These are phyloP conservation scores for Sisor rabdophorus DNA, from an alignment of 2,113 vertebrate species.

Conservation along the genomic window DNA sequence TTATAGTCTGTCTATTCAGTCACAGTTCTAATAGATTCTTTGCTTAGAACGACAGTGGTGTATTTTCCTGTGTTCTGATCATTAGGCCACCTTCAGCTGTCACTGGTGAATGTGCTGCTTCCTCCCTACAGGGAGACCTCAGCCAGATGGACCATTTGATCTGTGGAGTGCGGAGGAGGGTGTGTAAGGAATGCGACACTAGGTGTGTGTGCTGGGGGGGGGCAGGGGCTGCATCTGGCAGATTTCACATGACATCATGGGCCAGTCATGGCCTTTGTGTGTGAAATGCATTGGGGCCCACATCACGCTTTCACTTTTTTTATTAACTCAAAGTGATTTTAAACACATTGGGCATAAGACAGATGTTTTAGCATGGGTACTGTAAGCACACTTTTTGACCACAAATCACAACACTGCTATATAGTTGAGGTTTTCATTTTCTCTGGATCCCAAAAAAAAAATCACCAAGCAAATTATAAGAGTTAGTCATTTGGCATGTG, in stretches of 20 bases:
- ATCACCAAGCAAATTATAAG: background rate
- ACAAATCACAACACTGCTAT: constrained; percentile 33
- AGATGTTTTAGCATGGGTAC: background rate
- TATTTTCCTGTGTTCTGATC: constrained; percentile 35
- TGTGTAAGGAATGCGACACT: constrained; percentile 47
- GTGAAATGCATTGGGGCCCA: constrained; percentile 29
- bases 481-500: background rate
- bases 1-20: background rate
- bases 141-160: constrained; percentile 52
- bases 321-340: constrained; percentile 4
- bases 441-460: background rate
- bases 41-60: constrained; percentile 6
- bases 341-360: background rate
- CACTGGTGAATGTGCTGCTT: constrained; percentile 43
- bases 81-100: constrained; percentile 52
- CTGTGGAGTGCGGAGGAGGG: constrained; percentile 44
- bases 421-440: background rate
- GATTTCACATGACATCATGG: constrained; percentile 59
- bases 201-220: constrained; percentile 41
- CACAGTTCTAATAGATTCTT: background rate
- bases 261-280: constrained; percentile 44
- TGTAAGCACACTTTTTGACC: background rate
- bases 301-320: constrained; percentile 21
- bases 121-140: constrained; percentile 42
- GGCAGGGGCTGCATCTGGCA: constrained; percentile 52